Base-by-base conservation (phyloP, 2,113 vertebrate species). In the Atherinomorus stipes region DNA sequence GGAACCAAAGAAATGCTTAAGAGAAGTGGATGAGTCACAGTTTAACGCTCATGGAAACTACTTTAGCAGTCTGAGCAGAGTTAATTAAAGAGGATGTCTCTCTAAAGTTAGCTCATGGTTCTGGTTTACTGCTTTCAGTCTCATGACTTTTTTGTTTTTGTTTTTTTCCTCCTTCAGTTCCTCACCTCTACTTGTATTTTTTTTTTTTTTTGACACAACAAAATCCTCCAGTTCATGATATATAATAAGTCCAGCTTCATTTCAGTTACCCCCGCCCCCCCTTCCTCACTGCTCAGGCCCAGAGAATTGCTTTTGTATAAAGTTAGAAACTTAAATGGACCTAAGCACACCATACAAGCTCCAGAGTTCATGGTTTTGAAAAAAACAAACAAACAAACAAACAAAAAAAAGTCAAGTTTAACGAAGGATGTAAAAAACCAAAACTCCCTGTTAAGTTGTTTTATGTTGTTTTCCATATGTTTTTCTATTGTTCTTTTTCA, bases 1-100 rank as follows among this genome's bases (percentile, higher is more conserved):
- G 50, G 59, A 31, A 16, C 60, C 42, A 69, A 65, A 67, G 76
- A 80, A 76, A 71, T 71, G 64, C 67, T 47, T 51, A 47, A 56
- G 40, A 18, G 49, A 81, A 85, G 87, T 78, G 68, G 88, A 73
- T 68, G 65, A 64, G 47, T 42, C 52, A 60, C 38, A 64, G 64
- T 86, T 77, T 84, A 81, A 81, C 52, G 60, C 70, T 81, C 60
- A 61, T 85, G 77, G 84, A 92, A 82, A 64, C 76, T 76, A 76
- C 89, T 85, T 54, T 61, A 69, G 71, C 67, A 57, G 64, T 56
- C 66, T 65, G 42, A 65, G 70, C 52, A 61, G 77, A 84, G 77
- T 76, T 92, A 93, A 93, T 93, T 91, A 91, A 91, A 93, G 90
- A 92, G 90, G 71, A 85, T 71, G 73, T 45, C 25, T 76, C 75